phyloP scores from a whole-genome alignment of 2,797 vertebrate genomes.

The Gobio occitaniae region DNA sequence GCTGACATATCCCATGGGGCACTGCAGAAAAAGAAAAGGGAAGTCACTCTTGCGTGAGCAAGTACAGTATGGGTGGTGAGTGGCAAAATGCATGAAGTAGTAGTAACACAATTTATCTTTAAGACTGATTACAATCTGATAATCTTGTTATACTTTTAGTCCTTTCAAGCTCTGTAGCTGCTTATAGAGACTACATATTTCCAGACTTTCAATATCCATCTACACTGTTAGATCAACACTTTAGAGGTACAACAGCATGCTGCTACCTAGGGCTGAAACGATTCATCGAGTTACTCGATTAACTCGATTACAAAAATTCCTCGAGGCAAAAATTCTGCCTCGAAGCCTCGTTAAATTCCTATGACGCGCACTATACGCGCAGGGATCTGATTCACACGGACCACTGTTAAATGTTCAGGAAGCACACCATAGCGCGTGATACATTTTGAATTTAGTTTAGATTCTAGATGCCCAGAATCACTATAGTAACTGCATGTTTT shows the following conservation, averaged over 20 bases:
- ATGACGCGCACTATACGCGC: too few relatives aligned
- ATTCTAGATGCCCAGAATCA: too few relatives aligned
- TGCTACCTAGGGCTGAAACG: not conserved
- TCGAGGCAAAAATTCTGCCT: too few relatives aligned
- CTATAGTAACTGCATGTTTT: too few relatives aligned
- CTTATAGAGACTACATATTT: not conserved
- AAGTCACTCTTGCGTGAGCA: conserved; percentile 63
- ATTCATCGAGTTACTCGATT: too few relatives aligned
- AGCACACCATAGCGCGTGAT: too few relatives aligned
- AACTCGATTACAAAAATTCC: too few relatives aligned
- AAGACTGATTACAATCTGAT: conserved; percentile 18
- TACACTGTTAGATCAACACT: not conserved
- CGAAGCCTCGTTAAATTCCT: too few relatives aligned
- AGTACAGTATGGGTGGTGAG: conserved; percentile 46
- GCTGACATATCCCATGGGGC: conserved; percentile 80
- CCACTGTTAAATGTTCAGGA: too few relatives aligned
- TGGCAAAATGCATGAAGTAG: conserved; percentile 43
- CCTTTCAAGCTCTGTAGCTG: not conserved
- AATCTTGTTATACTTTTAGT: not conserved
- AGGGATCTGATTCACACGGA: too few relatives aligned
- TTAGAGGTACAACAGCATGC: not conserved
- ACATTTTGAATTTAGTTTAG: too few relatives aligned
- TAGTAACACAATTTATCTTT: conserved; percentile 16
- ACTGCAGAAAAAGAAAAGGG: conserved; percentile 63
- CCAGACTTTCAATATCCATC: not conserved